Percentiles rank a stretch among this genome's conserved stretches.
Conservation (phyloP, 53 echinoderm and acorn worm genomes). For the Luidia sarsii region DNA sequence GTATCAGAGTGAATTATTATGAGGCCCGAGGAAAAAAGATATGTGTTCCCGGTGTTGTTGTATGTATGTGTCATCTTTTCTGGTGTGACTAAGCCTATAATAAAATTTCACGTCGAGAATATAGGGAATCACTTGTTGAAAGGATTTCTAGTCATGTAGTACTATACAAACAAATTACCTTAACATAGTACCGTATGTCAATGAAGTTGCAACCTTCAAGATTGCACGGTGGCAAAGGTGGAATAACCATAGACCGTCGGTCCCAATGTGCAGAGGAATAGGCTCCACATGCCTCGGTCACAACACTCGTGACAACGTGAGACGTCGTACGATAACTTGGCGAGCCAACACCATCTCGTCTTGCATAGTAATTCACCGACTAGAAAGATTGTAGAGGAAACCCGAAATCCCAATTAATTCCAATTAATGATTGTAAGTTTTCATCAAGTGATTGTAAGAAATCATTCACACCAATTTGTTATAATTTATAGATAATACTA, state of each 20-base stretch:
- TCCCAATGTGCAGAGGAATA: conserved; percentile 77
- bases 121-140: too few species aligned
- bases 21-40: too few species aligned
- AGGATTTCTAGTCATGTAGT: too few species aligned
- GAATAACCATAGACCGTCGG: conserved; percentile 80
- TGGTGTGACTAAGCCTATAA: neutral
- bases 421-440: too few species aligned
- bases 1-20: too few species aligned
- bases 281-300: conserved; percentile 80
- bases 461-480: too few species aligned
- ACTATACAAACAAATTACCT: conserved; percentile 71
- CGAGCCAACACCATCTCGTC: conserved; percentile 88
- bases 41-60: too few species aligned
- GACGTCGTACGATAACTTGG: conserved; percentile 86
- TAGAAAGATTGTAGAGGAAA: conserved; percentile 19
- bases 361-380: conserved; percentile 87
- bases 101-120: neutral
- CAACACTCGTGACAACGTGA: conserved; percentile 82
- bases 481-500: too few species aligned
- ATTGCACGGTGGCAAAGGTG: conserved; percentile 81
- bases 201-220: conserved; percentile 93
- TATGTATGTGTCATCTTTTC: too few species aligned
- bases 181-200: conserved; percentile 91
- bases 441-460: too few species aligned
- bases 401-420: too few species aligned